A percentile compares a stretch with the other conserved stretches of the same genome.
Conservation (phyloP, 2,888 invertebrate species). For the Fragum sueziense region DNA sequence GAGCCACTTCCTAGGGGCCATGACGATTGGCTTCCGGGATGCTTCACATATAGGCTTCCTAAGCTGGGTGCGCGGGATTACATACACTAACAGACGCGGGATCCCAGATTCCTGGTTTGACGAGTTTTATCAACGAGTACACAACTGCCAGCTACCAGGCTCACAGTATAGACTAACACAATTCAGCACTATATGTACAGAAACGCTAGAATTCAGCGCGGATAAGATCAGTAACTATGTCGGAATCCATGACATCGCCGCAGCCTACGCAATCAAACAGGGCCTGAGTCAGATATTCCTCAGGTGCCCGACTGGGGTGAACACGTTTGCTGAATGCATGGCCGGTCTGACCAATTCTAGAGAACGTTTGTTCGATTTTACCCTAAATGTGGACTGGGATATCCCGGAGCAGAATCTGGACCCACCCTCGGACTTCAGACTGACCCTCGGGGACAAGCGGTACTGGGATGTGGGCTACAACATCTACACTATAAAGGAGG, state of each 20-base stretch:
- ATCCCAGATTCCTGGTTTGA: conserved; percentile 82
- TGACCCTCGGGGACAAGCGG: conserved; percentile 62
- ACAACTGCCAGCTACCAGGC: conserved; percentile 63
- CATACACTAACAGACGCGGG: conserved; percentile 60
- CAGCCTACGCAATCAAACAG: conserved; percentile 75
- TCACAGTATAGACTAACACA: conserved; percentile 33
- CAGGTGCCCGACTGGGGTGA: conserved; percentile 51
- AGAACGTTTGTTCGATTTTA: conserved; percentile 58
- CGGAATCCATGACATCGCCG: conserved; percentile 77
- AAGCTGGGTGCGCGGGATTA: conserved; percentile 68
- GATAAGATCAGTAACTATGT: conserved; percentile 30
- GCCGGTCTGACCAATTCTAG: conserved; percentile 29
- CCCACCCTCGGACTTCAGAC: conserved; percentile 51
- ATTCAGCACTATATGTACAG: conserved; percentile 48
- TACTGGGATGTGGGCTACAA: conserved; percentile 70
- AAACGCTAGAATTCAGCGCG: conserved; percentile 19
- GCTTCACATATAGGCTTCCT: conserved; percentile 71
- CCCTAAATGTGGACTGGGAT: conserved; percentile 55
- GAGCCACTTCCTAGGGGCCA: conserved; percentile 53
- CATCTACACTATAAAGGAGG: conserved; percentile 57
- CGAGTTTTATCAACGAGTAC: conserved; percentile 81
- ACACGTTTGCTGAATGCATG: conserved; percentile 53
- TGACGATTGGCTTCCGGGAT: conserved; percentile 58
- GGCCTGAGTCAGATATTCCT: conserved; percentile 68
- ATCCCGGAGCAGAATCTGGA: conserved; percentile 31